Evolutionary conservation across 2,888 invertebrate species (phyloP), one percentile per base, ranked within the genome.

Genomic region (Chirona hameri): DNA sequence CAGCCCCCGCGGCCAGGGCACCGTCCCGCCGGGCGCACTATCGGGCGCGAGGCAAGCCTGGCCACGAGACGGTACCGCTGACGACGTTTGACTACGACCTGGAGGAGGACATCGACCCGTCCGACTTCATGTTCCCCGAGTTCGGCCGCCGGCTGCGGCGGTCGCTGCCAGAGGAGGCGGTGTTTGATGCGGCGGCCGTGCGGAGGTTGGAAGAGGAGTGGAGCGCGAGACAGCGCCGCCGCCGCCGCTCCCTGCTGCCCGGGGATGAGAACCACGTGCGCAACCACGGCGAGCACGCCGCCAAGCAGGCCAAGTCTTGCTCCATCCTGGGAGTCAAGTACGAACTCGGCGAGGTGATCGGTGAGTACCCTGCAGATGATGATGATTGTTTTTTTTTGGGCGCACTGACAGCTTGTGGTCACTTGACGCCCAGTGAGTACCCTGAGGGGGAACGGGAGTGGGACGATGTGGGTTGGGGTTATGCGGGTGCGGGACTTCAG

Each of bases 331-430:
- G 86, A 12, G 86, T 87, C 46, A 84, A 85, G 60, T 87, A 87
- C 83, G 84, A 85, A 46, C 84, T 86, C 3, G 87, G 87, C 15
- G 87, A 87, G 83, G 85, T 86, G 18, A 85, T 87, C 57, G 87
- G 85, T 85, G 80, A 83, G 84, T 79, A 48, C n/a, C 9, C 29
- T 5, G 60, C 14, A 48, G 48, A 48, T 12, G n/a, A n/a, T n/a
- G n/a, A n/a, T n/a, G n/a, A n/a, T n/a, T n/a, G n/a, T n/a, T n/a
- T n/a, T n/a, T n/a, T n/a, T n/a, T n/a, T n/a, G n/a, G n/a, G n/a
- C n/a, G n/a, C n/a, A n/a, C n/a, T n/a, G n/a, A n/a, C n/a, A n/a
- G n/a, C n/a, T n/a, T n/a, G n/a, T n/a, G n/a, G n/a, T n/a, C n/a
- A n/a, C n/a, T n/a, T n/a, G n/a, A n/a, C n/a, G n/a, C n/a, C n/a